Percentiles rank a stretch among this genome's conserved stretches.
phyloP scores from a whole-genome alignment of 1,140 invertebrate genomes.

The Diorhabda sublineata region DNA sequence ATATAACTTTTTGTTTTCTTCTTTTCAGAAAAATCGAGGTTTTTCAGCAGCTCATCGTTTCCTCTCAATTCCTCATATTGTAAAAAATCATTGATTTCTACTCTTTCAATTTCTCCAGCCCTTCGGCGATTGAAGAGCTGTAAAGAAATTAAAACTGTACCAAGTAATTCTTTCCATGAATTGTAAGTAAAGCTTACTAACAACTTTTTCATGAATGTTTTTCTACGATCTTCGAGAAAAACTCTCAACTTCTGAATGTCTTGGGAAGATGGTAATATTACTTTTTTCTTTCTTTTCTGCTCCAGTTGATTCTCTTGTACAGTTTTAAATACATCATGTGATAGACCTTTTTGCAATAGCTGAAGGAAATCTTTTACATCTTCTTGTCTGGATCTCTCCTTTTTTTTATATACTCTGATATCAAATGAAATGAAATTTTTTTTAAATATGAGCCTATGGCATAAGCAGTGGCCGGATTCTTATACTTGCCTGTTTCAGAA shows the following conservation, averaged over 20 bases:
- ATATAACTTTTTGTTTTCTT: constrained; percentile 8
- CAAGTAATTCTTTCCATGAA: neutral
- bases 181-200: neutral
- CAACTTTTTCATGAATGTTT: neutral
- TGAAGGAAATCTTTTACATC: constrained; percentile 7
- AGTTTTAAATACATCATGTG: constrained; percentile 12
- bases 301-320: constrained; percentile 12
- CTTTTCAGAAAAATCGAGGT: neutral
- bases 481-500: constrained; percentile 4
- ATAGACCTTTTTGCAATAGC: constrained; percentile 6
- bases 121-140: constrained; percentile 8
- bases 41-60: neutral
- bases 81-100: constrained; percentile 1
- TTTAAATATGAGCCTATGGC: neutral
- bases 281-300: constrained; percentile 8
- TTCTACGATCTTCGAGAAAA: neutral
- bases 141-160: neutral
- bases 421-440: neutral
- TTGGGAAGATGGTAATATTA: neutral
- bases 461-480: neutral
- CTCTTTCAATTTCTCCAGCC: constrained; percentile 11
- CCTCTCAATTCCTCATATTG: neutral
- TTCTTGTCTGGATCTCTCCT: neutral
- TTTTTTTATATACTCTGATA: constrained; percentile 13
- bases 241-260: constrained; percentile 3